Evolutionary conservation across 1,140 invertebrate genomes (phyloP), one percentile per base, ranked within the genome.

Genomic region (Diprion similis): DNA sequence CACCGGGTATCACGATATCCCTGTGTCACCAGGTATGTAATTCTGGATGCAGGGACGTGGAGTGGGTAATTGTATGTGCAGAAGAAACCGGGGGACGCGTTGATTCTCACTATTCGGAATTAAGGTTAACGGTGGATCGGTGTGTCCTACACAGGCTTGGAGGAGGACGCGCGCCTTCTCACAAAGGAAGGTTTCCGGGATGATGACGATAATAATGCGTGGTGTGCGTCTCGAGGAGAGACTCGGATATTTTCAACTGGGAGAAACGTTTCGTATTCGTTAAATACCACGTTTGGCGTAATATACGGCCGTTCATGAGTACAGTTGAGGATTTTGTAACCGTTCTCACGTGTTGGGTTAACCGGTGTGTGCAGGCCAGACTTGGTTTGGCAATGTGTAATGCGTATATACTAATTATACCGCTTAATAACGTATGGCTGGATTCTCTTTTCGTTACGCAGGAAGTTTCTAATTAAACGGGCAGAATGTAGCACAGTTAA

Each of bases 401-500:
- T 78, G 10, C 64, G 73, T 68, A 37, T 37, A 37, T 37, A 48
- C 70, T 74, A 78, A 76, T 78, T 78, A 76, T 71, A 70, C 47
- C 13, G 46, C 59, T 75, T 70, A 73, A 75, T 71, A 59, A 59
- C 51, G 51, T 48, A 70, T 68, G 67, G 72, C 71, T 24, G 66
- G 18, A 71, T 74, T 72, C 70, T 37, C 24, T 72, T 75, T 68
- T 71, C 68, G 48, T 72, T 46, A 18, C 48, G 66, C 71, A 69
- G 76, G 76, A 77, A 73, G 66, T 71, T 18, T 67, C 69, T 77
- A 75, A 77, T 77, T 77, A 77, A 51, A 65, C 51, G 47, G 11
- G 66, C 37, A 51, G 46, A 59, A 59, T 59, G 51, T 59, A 59
- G 51, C 51, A 59, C 8, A 59, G 51, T 59, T 59, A 59, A 59